Evolutionary conservation across 1,140 invertebrate genomes (phyloP).

Genomic region (Psix sp.): DNA sequence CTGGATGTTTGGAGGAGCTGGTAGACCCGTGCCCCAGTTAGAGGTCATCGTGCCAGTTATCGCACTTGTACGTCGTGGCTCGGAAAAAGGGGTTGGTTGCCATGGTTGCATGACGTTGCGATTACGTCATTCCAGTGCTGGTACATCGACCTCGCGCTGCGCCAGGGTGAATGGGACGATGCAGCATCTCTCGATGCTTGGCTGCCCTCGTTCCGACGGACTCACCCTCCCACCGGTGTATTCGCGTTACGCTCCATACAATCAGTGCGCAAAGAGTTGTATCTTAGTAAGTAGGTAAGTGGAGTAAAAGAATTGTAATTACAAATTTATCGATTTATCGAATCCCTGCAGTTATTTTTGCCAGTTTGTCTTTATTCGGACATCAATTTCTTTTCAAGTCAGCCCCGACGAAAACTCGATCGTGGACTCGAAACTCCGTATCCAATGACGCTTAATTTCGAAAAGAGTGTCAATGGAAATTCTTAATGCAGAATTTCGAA

Average conservation of each 20-base stretch:
- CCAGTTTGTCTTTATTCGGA: neutral
- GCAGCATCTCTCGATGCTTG: conserved; percentile 46
- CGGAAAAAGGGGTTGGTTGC: conserved; percentile 47
- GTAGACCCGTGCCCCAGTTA: conserved; percentile 54
- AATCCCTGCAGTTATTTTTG: conserved; percentile 11
- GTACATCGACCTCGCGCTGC: conserved; percentile 54
- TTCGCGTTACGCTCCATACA: conserved; percentile 34
- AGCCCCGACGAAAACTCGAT: too few species aligned
- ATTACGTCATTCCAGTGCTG: conserved; percentile 53
- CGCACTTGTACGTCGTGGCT: conserved; percentile 35
- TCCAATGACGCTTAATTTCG: too few species aligned
- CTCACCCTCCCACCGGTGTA: conserved; percentile 23
- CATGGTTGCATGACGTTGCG: conserved; percentile 56
- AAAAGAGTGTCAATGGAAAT: too few species aligned
- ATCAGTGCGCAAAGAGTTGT: conserved; percentile 50
- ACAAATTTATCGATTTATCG: conserved; percentile 47
- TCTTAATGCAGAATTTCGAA: too few species aligned
- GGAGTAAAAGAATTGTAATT: conserved; percentile 41
- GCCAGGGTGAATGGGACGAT: conserved; percentile 59
- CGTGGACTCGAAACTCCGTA: too few species aligned
- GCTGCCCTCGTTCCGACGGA: conserved; percentile 52
- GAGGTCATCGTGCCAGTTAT: conserved; percentile 59
- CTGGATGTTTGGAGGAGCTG: conserved; percentile 52
- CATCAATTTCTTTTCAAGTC: too few species aligned
- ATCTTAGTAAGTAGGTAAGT: conserved; percentile 47